These are phyloP conservation scores for Cyprichromis sp. DNA, from an alignment of 2,113 vertebrate genomes.

Conservation along the genomic window DNA sequence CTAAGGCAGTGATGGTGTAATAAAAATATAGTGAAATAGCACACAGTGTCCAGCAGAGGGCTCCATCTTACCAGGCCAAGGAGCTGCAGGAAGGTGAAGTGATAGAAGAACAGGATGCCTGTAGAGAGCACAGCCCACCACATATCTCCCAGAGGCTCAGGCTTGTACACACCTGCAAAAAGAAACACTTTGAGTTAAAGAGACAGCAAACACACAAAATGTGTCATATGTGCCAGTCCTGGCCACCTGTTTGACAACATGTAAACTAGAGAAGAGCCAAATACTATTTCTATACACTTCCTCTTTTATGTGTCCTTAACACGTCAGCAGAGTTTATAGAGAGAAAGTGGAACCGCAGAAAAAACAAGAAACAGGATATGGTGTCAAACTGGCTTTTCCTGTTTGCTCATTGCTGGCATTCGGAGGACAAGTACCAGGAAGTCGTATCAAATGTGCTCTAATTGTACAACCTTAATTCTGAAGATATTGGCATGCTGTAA, in stretches of 20 bases:
- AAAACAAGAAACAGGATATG: not conserved
- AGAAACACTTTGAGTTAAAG: not conserved
- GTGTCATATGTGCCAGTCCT: not conserved
- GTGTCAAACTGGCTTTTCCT: slow-evolving; percentile 11
- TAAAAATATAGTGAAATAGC: not conserved
- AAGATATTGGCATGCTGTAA: not conserved
- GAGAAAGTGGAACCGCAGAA: not conserved
- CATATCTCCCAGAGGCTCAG: slow-evolving; percentile 89
- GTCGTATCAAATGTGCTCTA: not conserved
- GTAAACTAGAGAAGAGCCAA: too few species aligned
- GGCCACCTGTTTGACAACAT: not conserved
- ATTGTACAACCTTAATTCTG: not conserved
- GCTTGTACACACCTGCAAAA: slow-evolving; percentile 85
- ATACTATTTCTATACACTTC: not conserved
- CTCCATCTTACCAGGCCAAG: slow-evolving; percentile 87
- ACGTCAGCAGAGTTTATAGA: not conserved
- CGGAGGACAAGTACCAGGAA: not conserved
- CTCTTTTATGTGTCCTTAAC: not conserved
- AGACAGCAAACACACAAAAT: not conserved
- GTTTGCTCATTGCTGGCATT: not conserved
- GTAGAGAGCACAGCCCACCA: slow-evolving; percentile 92
- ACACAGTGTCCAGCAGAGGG: slow-evolving; percentile 43
- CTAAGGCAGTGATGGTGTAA: not conserved
- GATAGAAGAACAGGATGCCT: slow-evolving; percentile 95
- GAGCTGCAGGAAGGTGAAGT: slow-evolving; percentile 88